Evolutionary conservation across 2,113 vertebrate genomes (phyloP).

Genomic region (Anoplopoma fimbria): DNA sequence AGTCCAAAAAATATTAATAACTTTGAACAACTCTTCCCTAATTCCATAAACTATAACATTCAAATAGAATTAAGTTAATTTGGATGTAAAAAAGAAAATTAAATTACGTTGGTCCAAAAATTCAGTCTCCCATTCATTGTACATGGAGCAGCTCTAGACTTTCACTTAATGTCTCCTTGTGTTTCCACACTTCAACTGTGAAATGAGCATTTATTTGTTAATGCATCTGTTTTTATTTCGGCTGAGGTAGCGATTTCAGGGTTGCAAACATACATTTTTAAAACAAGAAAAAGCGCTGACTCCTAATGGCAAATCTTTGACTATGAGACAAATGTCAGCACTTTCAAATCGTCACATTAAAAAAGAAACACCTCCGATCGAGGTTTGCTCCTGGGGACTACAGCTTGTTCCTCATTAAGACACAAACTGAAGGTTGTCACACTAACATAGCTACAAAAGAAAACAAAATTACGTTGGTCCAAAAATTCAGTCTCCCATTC

Average conservation of each 20-base stretch:
- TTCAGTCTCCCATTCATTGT: not conserved
- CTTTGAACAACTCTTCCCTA: too few relatives aligned
- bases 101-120: not conserved
- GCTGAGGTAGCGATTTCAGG: constrained; percentile 35
- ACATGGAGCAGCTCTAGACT: not conserved
- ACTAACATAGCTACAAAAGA: not conserved
- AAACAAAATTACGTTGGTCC: not conserved
- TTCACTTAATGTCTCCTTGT: too few relatives aligned
- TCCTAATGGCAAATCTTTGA: constrained; percentile 21
- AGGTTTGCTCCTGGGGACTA: not conserved
- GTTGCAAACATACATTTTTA: constrained; percentile 17
- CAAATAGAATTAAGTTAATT: not conserved
- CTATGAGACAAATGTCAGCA: constrained; percentile 18
- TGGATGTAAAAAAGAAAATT: not conserved
- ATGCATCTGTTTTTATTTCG: constrained; percentile 1
- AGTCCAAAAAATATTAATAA: too few relatives aligned
- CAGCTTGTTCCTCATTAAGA: constrained; percentile 35
- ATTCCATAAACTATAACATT: too few relatives aligned
- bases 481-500: not conserved
- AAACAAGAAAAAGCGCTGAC: not conserved
- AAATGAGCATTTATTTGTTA: not conserved
- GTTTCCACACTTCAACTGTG: not conserved
- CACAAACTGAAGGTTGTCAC: not conserved
- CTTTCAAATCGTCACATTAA: not conserved
- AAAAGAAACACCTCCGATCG: not conserved